Base-by-base conservation (phyloP, 2,797 vertebrate species). In the Lycodopsis pacificus region DNA sequence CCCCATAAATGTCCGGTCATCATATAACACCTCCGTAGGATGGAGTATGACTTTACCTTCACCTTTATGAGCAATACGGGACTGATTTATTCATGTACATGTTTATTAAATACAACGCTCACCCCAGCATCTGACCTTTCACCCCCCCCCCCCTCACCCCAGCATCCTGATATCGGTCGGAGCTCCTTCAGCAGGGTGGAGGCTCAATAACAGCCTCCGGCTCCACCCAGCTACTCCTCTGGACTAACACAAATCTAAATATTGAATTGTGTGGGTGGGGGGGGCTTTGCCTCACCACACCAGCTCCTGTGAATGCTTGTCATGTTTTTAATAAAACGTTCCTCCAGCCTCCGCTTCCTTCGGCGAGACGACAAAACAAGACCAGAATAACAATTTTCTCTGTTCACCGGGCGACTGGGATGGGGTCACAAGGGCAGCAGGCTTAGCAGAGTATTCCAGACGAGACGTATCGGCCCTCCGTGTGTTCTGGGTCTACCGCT, bases 311-410 rank as follows among this genome's bases (percentile, higher is more conserved):
- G 15, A 49, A 44, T 38, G 22, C 48, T 38, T 22, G 70, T 62
- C 0, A 2, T 67, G 56, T 67, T 64, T 79, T 69, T 64, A 79
- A 74, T 64, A 69, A 64, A 58, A 64, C 25, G 57, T 62, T 38
- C 71, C 71, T 81, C 49, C 66, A 46, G 82, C 75, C 22, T 27
- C 10, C 3, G 4, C 65, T 64, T 71, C 67, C 58, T 71, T 65
- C 71, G 67, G 44, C 59, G 2, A 72, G 74, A 67, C 63, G 30
- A 46, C 73, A 77, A 77, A 46, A 65, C 68, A 56, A 46, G 61
- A 84, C 38, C 65, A 62, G 66, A 87, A 82, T 82, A 67, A 74
- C 72, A 86, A 85, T 86, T 61, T 57, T 72, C 72, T 25, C 17
- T 34, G 25, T 81, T 64, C 22, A 5, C 30, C 32, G 32, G 32